phyloP scores from a whole-genome alignment of 2,113 vertebrate genomes.

The Callipepla squamata region DNA sequence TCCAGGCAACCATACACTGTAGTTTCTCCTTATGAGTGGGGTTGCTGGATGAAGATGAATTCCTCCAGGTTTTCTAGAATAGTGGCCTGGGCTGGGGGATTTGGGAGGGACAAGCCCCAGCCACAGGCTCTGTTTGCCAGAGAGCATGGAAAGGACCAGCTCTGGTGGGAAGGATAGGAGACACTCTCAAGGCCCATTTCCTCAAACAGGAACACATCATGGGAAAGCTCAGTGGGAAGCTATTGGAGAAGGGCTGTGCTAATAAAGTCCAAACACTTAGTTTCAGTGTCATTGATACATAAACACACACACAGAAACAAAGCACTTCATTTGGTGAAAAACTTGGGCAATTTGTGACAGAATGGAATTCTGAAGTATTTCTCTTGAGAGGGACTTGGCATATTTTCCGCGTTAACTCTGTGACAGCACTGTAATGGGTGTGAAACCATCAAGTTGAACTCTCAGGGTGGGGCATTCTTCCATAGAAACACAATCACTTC shows the following conservation, averaged over 20 bases:
- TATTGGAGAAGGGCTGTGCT: background rate
- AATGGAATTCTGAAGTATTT: background rate
- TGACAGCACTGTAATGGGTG: background rate
- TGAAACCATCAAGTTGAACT: background rate
- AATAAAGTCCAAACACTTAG: background rate
- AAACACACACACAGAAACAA: background rate
- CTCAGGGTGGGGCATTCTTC: background rate
- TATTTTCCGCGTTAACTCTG: background rate
- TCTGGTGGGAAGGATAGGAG: background rate
- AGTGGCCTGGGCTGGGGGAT: background rate
- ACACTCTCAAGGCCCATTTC: background rate
- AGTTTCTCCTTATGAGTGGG: fast-evolving
- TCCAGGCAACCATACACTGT: background rate
- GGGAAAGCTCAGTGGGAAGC: background rate
- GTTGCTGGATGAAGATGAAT: background rate
- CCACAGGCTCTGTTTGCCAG: background rate
- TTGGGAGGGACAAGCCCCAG: background rate
- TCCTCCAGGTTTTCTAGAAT: background rate
- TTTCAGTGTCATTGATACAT: constrained; percentile 29
- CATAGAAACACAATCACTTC: too few relatives aligned
- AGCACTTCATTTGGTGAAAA: background rate
- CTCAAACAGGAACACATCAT: background rate
- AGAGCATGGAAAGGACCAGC: background rate
- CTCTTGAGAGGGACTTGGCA: background rate
- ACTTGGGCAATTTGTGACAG: background rate